Percentiles rank a stretch among this genome's conserved stretches.
These are phyloP conservation scores for Myotis yumanensis DNA, from an alignment of 2,113 vertebrate species.

Conservation along the genomic window DNA sequence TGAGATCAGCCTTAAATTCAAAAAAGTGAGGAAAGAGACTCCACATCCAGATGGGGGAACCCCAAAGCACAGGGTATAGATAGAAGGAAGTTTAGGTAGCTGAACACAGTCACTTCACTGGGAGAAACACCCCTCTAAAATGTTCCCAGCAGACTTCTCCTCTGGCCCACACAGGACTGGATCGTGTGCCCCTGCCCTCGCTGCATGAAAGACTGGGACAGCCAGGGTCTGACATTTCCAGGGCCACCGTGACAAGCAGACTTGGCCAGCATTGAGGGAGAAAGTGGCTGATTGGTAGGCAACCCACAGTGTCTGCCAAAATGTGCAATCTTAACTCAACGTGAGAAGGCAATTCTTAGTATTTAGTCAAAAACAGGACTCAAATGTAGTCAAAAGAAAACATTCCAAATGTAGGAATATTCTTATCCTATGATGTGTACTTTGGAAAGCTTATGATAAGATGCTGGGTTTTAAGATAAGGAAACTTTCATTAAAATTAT, in stretches of 20 bases:
- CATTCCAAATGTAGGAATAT: conserved; percentile 5
- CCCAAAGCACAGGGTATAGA: background rate
- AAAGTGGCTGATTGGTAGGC: background rate
- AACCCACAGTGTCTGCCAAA: background rate
- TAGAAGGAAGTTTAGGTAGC: background rate
- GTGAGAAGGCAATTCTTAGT: background rate
- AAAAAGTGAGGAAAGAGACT: background rate
- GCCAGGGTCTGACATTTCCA: background rate
- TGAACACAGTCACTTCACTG: background rate
- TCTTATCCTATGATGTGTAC: background rate
- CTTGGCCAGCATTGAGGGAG: background rate
- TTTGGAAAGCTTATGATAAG: conserved; percentile 4
- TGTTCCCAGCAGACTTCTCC: background rate
- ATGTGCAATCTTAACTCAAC: background rate
- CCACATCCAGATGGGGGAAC: background rate
- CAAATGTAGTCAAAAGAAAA: conserved; percentile 9
- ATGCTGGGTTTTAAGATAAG: background rate
- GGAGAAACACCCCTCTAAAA: background rate
- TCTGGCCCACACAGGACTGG: background rate
- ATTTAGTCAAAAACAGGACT: background rate
- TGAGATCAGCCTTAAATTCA: background rate
- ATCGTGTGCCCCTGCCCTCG: background rate
- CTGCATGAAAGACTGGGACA: background rate
- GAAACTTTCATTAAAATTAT: conserved; percentile 8
- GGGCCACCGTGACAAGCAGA: background rate